Evolutionary conservation across 2,888 invertebrate genomes (phyloP), one percentile per base, ranked within the genome.

Genomic region (Sericinus montela): DNA sequence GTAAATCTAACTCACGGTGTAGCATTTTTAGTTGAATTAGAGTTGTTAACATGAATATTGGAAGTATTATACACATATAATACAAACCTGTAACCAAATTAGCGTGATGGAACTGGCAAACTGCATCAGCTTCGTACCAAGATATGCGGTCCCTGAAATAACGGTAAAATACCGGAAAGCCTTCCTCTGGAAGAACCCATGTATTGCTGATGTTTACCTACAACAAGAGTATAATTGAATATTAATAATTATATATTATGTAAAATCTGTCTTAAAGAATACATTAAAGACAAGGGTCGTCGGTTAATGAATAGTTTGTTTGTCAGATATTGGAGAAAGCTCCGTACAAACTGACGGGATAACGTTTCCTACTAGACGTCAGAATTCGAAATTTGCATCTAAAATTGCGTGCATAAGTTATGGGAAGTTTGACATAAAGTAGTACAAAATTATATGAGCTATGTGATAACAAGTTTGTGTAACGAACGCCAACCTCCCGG

Each of bases 121-220:
- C 94, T 28, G 94, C 94, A 69, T 95, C 94, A 1, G 95, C 95
- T 74, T 94, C 95, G 72, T 94, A 94, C 94, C 94, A 95, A 36
- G 94, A 94, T 72, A 94, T 94, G 77, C 94, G 93, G 85, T 95
- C 94, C 61, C 94, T 91, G 90, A 95, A 94, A 89, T 94, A 94
- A 65, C 94, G 93, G 84, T 94, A 94, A 86, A 95, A 94, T 51
- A 94, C 94, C 54, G 94, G 93, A 71, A 94, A 93, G 23, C 94
- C 94, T 68, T 94, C 94, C 72, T 94, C 94, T 7, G 94, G 94
- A 65, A 94, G 90, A 62, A 94, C 92, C 95, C 95, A 95, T 57
- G 94, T 93, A 80, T 94, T 94, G 84, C 94, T 94, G 72, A 94
- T 94, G 85, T 94, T 94, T 52, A 94, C 94, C 94, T 94, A 89